Evolutionary conservation across 2,113 vertebrate genomes (phyloP), one percentile per base, ranked within the genome.

Genomic region (Oryzias melastigma): DNA sequence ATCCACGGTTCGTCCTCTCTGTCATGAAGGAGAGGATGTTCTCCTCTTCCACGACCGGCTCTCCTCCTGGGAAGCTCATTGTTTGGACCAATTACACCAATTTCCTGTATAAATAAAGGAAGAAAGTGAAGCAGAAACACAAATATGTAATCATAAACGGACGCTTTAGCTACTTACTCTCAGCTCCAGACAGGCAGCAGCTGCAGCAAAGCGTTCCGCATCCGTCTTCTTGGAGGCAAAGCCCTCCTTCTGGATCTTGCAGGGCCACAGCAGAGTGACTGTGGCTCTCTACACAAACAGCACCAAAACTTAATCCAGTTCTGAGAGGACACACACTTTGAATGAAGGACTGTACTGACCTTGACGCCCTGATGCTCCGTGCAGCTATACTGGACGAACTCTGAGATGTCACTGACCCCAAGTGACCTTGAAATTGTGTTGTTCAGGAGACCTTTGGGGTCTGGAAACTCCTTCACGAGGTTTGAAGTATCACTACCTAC

Each of bases 201-300:
- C 97, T 0, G 97, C 97, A 3, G 97, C 97, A 27, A 91, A 90
- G 3, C 93, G 87, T 73, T 99, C 97, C 0, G 97, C 97, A 0
- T 96, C 93, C 0, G 91, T 83, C 88, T 94, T 98, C 86, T 91
- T 95, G 64, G 91, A 87, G 55, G 94, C 94, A 20, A 91, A 95
- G 47, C 95, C 97, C 78, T 96, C 95, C 42, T 93, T 91, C 69
- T 95, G 91, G 47, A 99, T 93, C 0, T 84, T 95, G 88, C 90
- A 91, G 0, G 97, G 97, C 96, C 96, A 98, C 46, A 86, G 89
- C 41, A 99, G 85, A 1, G 93, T 93, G 49, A 99, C 91, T 4
- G 93, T 95, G 56, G 93, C 95, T 90, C 90, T 96, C 96, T 98
- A 76, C 16, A 73, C n/a, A 46, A 10, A 44, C 25, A 43, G 58